Evolutionary conservation across 1,140 invertebrate species (phyloP).

Genomic region (Drosophila orena): DNA sequence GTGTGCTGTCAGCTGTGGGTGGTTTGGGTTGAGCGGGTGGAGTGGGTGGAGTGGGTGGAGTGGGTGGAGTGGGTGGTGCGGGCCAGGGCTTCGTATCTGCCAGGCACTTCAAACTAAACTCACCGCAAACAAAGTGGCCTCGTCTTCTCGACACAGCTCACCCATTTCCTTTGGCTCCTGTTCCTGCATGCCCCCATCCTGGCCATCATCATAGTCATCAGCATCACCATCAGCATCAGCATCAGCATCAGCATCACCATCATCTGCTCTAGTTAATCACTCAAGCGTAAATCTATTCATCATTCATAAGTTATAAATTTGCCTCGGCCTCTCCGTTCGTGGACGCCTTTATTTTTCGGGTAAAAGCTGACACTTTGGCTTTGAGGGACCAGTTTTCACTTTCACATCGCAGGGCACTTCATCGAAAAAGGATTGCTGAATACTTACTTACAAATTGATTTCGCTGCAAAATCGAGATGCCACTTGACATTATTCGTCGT

Average conservation of each 20-base stretch:
- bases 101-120: constrained; percentile 82
- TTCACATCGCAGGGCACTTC: constrained; percentile 35
- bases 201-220: not conserved
- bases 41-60: not conserved
- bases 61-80: not conserved
- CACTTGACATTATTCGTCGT: constrained; percentile 61
- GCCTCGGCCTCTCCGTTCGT: constrained; percentile 56
- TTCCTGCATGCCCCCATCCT: not conserved
- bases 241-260: constrained; percentile 3
- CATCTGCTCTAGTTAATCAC: constrained; percentile 79
- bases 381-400: constrained; percentile 34
- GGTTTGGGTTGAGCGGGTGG: no score
- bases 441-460: constrained; percentile 78
- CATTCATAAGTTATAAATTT: constrained; percentile 84
- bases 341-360: constrained; percentile 64
- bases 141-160: constrained; percentile 52
- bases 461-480: constrained; percentile 28
- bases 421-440: constrained; percentile 52
- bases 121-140: constrained; percentile 83
- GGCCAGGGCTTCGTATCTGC: constrained; percentile 72
- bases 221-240: no score
- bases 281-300: constrained; percentile 84
- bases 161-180: constrained; percentile 45
- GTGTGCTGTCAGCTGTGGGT: constrained; percentile 55
- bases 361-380: constrained; percentile 35